Conservation (phyloP, 2,888 invertebrate species). For the Xestia xanthographa region DNA sequence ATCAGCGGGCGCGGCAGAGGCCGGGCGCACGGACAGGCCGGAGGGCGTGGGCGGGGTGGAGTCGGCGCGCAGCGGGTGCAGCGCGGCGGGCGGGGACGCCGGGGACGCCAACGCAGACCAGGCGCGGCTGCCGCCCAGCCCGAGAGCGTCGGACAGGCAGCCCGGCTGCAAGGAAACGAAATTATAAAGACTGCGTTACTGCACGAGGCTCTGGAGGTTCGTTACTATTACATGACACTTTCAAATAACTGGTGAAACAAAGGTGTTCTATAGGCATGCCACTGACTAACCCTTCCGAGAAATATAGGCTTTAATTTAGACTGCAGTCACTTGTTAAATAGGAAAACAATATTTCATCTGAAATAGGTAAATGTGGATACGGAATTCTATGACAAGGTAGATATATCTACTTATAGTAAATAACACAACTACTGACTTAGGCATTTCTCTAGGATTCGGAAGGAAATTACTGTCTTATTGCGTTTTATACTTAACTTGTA, state of each 20-base stretch:
- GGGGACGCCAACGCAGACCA: slow-evolving; percentile 87
- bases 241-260: too few relatives aligned
- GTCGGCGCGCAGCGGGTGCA: slow-evolving; percentile 73
- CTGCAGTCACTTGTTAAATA: not conserved
- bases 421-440: not conserved
- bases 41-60: slow-evolving; percentile 76
- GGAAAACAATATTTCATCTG: not conserved
- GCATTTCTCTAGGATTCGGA: not conserved
- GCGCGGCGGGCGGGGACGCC: slow-evolving; percentile 89
- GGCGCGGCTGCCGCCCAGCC: slow-evolving; percentile 88
- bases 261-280: too few relatives aligned
- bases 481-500: not conserved
- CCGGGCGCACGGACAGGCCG: slow-evolving; percentile 70
- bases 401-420: not conserved
- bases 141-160: slow-evolving; percentile 94
- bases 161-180: slow-evolving; percentile 88
- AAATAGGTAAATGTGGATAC: not conserved
- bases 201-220: not conserved
- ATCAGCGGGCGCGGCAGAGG: slow-evolving; percentile 82
- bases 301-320: not conserved
- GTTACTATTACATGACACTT: not conserved
- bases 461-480: not conserved
- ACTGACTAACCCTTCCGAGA: too few relatives aligned
- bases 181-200: not conserved
- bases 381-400: not conserved